Conservation (phyloP, 2,888 invertebrate species). For the Drosophila meridiana region DNA sequence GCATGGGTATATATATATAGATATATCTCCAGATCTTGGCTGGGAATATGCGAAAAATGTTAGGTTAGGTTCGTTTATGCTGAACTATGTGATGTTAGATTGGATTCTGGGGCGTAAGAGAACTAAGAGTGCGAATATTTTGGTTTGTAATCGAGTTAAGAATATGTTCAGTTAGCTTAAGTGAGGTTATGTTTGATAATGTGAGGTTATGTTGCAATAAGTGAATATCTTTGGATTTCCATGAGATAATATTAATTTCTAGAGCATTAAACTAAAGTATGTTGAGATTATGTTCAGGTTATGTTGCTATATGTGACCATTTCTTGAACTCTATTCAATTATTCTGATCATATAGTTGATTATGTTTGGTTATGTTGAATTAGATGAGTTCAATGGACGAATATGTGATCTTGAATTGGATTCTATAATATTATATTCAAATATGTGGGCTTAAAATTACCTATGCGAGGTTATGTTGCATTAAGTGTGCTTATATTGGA, state of each 20-base stretch:
- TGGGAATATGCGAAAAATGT: not conserved
- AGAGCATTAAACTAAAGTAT: not conserved
- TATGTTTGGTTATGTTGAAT: not conserved
- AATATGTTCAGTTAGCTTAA: not conserved
- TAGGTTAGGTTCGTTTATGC: not conserved
- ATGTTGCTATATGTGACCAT: no score
- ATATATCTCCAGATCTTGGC: not conserved
- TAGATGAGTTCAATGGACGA: not conserved
- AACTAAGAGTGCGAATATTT: not conserved
- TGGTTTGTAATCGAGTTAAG: not conserved
- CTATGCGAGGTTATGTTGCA: no score
- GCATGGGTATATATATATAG: no score
- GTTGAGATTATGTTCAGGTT: not conserved
- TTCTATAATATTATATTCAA: no score
- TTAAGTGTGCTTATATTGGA: no score
- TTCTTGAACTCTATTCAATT: no score
- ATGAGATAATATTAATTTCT: no score
- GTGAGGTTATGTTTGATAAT: not conserved
- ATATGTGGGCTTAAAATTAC: no score
- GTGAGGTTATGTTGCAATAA: not conserved
- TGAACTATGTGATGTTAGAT: not conserved
- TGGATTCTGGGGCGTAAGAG: not conserved
- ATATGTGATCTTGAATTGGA: not conserved
- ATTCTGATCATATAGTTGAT: no score
- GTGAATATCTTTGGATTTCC: no score